Base-by-base conservation (phyloP, 2,888 invertebrate species). In the Molorchus minor region DNA sequence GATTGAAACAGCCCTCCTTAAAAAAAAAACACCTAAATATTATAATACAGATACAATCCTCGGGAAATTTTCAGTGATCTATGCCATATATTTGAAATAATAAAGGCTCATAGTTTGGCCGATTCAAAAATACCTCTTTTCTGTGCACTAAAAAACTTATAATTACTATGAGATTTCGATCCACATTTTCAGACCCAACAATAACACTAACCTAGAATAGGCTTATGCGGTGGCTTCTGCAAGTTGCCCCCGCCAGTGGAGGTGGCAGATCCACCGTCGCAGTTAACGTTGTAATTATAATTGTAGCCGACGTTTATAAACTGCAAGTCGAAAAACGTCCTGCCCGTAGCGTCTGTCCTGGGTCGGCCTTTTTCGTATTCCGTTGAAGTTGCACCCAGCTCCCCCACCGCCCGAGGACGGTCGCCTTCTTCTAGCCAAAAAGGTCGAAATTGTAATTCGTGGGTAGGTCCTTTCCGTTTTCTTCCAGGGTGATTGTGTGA, bases 281-380 rank as follows among this genome's bases (percentile, higher is more conserved):
- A 75, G 40, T 74, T 68, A 25, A 75, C 70, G 46, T 75, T 73
- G 54, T 72, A 69, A 29, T 73, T 68, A 51, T 75, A 69, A 60
- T 75, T 73, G 54, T 75, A 69, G 49, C 69, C 72, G 2, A 75
- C 64, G 51, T 76, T 72, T 13, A 71, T 33, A 30, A 69, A 69
- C 51, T 71, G 69, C 3, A 71, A 61, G 44, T 75, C 76, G 10
- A 76, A 64, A 47, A 76, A 75, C 1, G 74, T 74, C 30, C 74
- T 62, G 3, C 75, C 76, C 2, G 61, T 53, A 4, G 55, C 69
- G 40, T 68, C 58, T 5, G 47, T 47, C 51, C 64, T 69, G 5
- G 64, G 64, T 53, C 54, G 61, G 16, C 65, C 61, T 19, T 59
- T n/a, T 45, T 16, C 20, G 12, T 1, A 40, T 13, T 1, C 68